phyloP scores from a whole-genome alignment of 2,888 invertebrate species.

The Caenorhabditis auriculariae region DNA sequence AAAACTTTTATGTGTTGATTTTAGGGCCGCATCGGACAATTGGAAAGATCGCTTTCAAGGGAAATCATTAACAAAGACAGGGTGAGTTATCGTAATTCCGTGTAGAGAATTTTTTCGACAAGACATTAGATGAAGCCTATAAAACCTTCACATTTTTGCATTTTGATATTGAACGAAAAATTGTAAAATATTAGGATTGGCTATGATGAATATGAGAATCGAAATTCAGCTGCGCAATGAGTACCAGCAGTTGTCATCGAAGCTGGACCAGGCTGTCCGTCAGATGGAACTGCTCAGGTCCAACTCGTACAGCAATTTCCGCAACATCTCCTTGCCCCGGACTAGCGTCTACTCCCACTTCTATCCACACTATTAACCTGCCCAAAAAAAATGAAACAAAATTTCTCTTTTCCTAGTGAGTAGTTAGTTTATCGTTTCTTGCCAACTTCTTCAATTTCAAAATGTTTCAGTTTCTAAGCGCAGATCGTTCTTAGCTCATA shows the following conservation, averaged over 20 bases:
- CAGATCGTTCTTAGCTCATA: too few relatives aligned
- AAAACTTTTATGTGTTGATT: conserved; percentile 4
- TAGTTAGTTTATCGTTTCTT: neutral
- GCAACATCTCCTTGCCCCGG: conserved; percentile 53
- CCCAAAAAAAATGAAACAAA: conserved; percentile 2
- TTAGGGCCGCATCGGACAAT: conserved; percentile 58
- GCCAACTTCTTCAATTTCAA: neutral
- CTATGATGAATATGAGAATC: neutral
- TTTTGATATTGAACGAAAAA: too few relatives aligned
- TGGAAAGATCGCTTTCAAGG: conserved; percentile 61
- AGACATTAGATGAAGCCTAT: too few relatives aligned
- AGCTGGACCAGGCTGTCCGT: conserved; percentile 60
- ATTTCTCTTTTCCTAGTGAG: neutral
- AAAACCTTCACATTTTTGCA: too few relatives aligned
- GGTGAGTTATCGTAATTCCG: conserved; percentile 46
- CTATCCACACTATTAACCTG: conserved; percentile 60
- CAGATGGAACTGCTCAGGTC: conserved; percentile 62
- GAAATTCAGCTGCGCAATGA: conserved; percentile 56
- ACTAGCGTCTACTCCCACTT: conserved; percentile 61
- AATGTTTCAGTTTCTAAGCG: too few relatives aligned
- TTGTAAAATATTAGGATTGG: neutral
- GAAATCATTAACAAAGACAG: conserved; percentile 59
- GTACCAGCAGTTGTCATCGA: conserved; percentile 55
- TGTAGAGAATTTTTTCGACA: too few relatives aligned
- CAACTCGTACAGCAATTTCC: conserved; percentile 49